Base-by-base conservation (phyloP, 2,113 vertebrate species). In the Pseudolaguvia tuberculata region DNA sequence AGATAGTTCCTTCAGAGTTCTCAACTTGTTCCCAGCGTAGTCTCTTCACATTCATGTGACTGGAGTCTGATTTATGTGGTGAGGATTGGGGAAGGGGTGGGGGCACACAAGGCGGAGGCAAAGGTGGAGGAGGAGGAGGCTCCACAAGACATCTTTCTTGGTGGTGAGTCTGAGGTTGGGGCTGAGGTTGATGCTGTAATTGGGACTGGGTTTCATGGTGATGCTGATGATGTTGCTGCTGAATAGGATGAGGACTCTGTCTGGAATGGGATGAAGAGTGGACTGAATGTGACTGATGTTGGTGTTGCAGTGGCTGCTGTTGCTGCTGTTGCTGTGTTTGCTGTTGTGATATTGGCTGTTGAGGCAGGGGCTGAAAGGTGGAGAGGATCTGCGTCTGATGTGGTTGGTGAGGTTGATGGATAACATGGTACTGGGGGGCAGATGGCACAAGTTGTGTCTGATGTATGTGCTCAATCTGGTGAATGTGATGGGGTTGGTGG, bases 21-120 rank as follows among this genome's bases (percentile, higher is more conserved):
- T 98, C 95, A 88, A 99, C 95, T 81, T 98, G 96, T 85, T 98
- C 95, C 96, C 96, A 99, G n/a, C 96, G 93, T 78, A 99, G 88
- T 72, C 95, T 91, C 86, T 98, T 98, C 79, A 99, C 95, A 0
- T 93, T 99, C 96, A 97, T 96, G 88, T 98, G 96, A 81, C 93
- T 94, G 81, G 94, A 93, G 72, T 97, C 95, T 1, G 91, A 92
- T 51, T 93, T 86, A 62, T 91, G 91, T 81, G 94, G 91, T 45
- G 71, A 77, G n/a, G 88, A 83, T 63, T 87, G 84, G 23, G 91
- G 91, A 52, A 92, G 75, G 2, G 91, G 91, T 48, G 91, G 91
- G 5, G 91, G 90, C 25, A 85, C 78, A 62, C 89, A 90, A 6
- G 91, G 90, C 21, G 91, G 91, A 4, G 91, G 91, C 18, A 87